These are phyloP conservation scores for Grus americana DNA, from an alignment of 2,113 vertebrate species.

Conservation along the genomic window DNA sequence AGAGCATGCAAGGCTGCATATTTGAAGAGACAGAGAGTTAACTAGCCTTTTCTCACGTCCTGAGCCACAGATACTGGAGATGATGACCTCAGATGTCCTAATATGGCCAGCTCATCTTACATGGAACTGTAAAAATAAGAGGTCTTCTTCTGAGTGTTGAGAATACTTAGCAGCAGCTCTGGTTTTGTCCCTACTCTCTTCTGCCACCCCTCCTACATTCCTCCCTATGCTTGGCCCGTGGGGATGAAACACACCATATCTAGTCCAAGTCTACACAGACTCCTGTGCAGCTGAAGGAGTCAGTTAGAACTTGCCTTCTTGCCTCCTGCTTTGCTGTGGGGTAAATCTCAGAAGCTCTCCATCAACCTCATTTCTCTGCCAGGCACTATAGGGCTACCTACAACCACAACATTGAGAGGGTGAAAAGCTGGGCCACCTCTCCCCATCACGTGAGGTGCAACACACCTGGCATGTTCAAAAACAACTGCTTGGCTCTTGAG, in stretches of 20 bases:
- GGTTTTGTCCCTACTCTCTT: background rate
- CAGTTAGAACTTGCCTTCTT: background rate
- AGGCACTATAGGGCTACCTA: background rate
- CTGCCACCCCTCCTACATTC: background rate
- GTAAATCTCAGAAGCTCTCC: background rate
- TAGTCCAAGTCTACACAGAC: background rate
- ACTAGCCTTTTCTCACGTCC: background rate
- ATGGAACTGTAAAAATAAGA: background rate
- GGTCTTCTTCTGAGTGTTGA: background rate
- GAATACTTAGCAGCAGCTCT: background rate
- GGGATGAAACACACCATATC: background rate
- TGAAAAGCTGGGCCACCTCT: background rate
- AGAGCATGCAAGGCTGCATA: background rate
- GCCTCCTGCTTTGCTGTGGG: background rate
- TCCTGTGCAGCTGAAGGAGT: background rate
- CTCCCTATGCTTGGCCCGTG: background rate
- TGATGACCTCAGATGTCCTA: background rate
- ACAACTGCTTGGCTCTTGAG: background rate
- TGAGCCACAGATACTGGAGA: background rate
- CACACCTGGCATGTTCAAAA: background rate
- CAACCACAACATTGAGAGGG: background rate
- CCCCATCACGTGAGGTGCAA: background rate
- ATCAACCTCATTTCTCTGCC: background rate
- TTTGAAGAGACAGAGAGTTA: background rate
- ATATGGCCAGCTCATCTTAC: background rate